Percentiles rank a stretch among this genome's conserved stretches.
phyloP scores from a whole-genome alignment of 2,113 vertebrate species.

The Coryphaenoides rupestris region DNA sequence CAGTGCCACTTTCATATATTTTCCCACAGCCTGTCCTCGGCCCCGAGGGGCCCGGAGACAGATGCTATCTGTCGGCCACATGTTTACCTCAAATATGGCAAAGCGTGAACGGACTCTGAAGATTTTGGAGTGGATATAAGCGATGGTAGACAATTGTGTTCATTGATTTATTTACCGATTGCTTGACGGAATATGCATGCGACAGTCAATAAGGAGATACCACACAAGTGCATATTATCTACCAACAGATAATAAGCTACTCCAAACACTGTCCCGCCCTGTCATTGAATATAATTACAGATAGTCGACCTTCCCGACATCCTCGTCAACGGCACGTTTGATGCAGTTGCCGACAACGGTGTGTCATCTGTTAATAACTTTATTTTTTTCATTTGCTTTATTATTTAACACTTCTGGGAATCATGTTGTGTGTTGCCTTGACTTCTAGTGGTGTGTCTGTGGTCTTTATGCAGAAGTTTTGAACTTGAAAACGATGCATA shows the following conservation, averaged over 20 bases:
- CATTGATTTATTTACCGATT: slow-evolving; percentile 9
- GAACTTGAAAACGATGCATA: too few species aligned
- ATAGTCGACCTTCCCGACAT: slow-evolving; percentile 55
- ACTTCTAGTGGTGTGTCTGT: too few species aligned
- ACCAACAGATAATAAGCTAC: slow-evolving; percentile 70
- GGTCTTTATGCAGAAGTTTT: too few species aligned
- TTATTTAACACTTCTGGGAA: not conserved
- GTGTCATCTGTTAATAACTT: not conserved
- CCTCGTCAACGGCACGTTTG: slow-evolving; percentile 21
- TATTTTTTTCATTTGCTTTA: not conserved
- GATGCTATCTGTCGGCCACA: slow-evolving; percentile 68
- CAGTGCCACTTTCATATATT: slow-evolving; percentile 69
- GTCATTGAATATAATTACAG: slow-evolving; percentile 74
- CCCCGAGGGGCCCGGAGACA: slow-evolving; percentile 50
- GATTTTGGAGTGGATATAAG: too few species aligned
- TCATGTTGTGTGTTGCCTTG: not conserved
- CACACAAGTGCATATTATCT: slow-evolving; percentile 58
- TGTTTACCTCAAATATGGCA: slow-evolving; percentile 60
- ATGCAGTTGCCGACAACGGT: not conserved
- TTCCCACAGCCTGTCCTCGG: slow-evolving; percentile 76
- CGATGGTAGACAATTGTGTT: too few species aligned
- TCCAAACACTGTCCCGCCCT: slow-evolving; percentile 74
- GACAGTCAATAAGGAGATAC: slow-evolving; percentile 27
- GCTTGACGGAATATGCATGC: slow-evolving; percentile 14
- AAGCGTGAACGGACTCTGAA: slow-evolving; percentile 11